These are phyloP conservation scores for Pachyseris speciosa DNA, from an alignment of 64 coral and sea anemone genomes.

Conservation along the genomic window DNA sequence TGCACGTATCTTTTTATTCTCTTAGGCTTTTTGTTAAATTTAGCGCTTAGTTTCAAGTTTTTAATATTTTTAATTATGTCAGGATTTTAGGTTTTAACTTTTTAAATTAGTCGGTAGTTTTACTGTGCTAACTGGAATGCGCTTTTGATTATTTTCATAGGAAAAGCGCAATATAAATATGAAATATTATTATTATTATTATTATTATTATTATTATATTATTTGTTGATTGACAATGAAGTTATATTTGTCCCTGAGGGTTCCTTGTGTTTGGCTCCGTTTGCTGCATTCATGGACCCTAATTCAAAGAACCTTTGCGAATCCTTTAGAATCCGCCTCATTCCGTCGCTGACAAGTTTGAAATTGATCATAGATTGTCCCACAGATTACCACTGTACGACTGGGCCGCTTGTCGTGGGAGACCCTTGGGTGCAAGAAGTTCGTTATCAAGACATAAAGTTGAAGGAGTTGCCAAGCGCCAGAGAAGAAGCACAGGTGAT, in stretches of 20 bases:
- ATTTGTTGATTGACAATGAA: not conserved
- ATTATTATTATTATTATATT: too few relatives aligned
- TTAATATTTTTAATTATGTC: too few relatives aligned
- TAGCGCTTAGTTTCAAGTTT: too few relatives aligned
- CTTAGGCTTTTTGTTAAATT: too few relatives aligned
- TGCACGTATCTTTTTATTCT: too few relatives aligned
- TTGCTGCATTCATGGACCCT: conserved; percentile 5
- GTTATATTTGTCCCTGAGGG: not conserved
- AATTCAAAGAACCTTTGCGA: not conserved
- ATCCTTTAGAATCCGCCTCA: not conserved
- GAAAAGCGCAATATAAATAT: too few relatives aligned
- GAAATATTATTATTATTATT: too few relatives aligned
- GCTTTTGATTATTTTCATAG: too few relatives aligned
- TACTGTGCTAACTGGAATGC: too few relatives aligned
- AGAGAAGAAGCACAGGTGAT: not conserved
- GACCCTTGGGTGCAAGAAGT: not conserved
- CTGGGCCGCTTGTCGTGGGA: conserved; percentile 14
- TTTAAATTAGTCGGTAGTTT: too few relatives aligned
- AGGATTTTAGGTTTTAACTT: too few relatives aligned
- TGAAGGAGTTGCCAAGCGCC: not conserved
- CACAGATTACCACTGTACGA: not conserved
- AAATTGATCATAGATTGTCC: conserved; percentile 20
- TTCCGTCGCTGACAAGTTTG: conserved; percentile 24
- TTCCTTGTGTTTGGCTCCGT: conserved; percentile 20
- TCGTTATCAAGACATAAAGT: too few relatives aligned